Evolutionary conservation across 2,888 invertebrate species (phyloP).

Genomic region (Mamestra brassicae): DNA sequence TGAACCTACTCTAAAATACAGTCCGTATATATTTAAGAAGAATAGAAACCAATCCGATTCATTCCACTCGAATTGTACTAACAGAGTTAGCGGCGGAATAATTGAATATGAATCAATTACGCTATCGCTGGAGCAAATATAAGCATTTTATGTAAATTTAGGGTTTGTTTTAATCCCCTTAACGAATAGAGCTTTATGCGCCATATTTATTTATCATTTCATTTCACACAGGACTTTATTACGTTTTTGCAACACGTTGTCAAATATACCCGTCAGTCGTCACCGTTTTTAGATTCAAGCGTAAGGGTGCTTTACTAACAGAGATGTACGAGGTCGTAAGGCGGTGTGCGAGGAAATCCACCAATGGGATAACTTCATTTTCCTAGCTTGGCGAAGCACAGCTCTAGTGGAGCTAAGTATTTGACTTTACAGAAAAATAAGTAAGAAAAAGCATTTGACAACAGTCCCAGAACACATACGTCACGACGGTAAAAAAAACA

Average conservation of each 20-base stretch:
- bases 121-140: constrained; percentile 8
- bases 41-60: constrained; percentile 29
- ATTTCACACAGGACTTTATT: constrained; percentile 30
- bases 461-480: too few species aligned
- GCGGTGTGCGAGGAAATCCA: neutral
- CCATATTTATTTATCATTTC: constrained; percentile 44
- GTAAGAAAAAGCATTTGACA: too few species aligned
- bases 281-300: constrained; percentile 15
- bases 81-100: constrained; percentile 18
- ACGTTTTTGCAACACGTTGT: constrained; percentile 15
- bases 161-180: constrained; percentile 30
- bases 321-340: neutral
- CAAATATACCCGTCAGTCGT: constrained; percentile 24
- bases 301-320: neutral
- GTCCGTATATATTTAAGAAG: neutral
- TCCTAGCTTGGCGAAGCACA: neutral
- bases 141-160: constrained; percentile 29
- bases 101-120: constrained; percentile 41
- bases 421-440: too few species aligned
- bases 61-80: constrained; percentile 12
- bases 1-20: neutral
- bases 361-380: neutral
- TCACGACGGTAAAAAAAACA: too few species aligned
- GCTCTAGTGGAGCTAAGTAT: too few species aligned
- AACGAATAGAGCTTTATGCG: constrained; percentile 9